phyloP scores from a whole-genome alignment of 1,140 invertebrate species.

The Drosophila fuyamai region DNA sequence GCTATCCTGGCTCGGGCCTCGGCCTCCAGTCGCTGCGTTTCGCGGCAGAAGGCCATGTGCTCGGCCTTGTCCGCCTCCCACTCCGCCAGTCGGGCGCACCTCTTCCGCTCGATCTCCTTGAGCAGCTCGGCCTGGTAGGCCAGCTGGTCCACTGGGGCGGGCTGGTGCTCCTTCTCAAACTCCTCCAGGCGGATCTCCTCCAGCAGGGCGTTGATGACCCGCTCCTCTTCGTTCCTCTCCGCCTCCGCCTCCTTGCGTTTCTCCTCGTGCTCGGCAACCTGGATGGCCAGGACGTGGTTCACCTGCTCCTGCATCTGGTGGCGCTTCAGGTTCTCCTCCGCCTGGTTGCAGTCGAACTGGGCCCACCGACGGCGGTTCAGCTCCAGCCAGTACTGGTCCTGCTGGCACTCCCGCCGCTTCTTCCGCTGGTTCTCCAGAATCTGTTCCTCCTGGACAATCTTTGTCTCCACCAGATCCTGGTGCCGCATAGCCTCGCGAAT shows the following conservation, averaged over 20 bases:
- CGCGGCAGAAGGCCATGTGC: conserved; percentile 55
- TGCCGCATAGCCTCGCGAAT: conserved; percentile 68
- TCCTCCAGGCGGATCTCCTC: conserved; percentile 75
- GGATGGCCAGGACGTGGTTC: conserved; percentile 46
- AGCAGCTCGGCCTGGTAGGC: conserved; percentile 66
- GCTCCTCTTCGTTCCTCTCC: conserved; percentile 48
- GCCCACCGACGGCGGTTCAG: conserved; percentile 61
- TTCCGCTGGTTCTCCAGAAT: conserved; percentile 66
- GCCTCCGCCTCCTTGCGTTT: conserved; percentile 28
- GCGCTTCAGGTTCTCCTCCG: conserved; percentile 41
- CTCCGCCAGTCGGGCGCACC: conserved; percentile 33
- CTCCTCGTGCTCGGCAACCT: conserved; percentile 56
- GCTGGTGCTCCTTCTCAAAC: conserved; percentile 47
- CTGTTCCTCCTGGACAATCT: conserved; percentile 68
- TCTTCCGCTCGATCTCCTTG: conserved; percentile 52
- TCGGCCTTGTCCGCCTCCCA: conserved; percentile 50
- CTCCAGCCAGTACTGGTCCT: conserved; percentile 61
- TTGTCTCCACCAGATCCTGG: conserved; percentile 54
- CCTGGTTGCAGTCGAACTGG: conserved; percentile 45
- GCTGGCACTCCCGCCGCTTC: conserved; percentile 49
- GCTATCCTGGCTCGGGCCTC: conserved; percentile 42
- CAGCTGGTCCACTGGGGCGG: conserved; percentile 1
- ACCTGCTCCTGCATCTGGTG: conserved; percentile 45
- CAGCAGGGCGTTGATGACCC: conserved; percentile 40
- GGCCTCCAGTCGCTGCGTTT: conserved; percentile 56